Percentiles rank a stretch among this genome's conserved stretches.
phyloP scores from a whole-genome alignment of 1,140 invertebrate genomes.

The Cryptotermes secundus region DNA sequence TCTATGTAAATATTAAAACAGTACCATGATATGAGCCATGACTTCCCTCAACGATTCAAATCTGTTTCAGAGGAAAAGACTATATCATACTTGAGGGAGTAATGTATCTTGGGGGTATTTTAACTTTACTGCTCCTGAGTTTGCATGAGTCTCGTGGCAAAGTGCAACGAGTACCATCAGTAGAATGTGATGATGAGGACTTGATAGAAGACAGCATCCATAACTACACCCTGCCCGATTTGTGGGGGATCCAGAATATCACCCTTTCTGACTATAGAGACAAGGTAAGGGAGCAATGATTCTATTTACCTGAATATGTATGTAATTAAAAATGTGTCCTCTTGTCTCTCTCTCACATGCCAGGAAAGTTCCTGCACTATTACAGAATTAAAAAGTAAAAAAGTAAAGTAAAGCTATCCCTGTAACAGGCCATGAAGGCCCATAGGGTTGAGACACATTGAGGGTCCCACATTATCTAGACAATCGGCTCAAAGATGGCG shows the following conservation, averaged over 20 bases:
- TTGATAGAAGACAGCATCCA: slow-evolving; percentile 37
- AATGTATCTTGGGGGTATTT: background rate
- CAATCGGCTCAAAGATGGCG: too few relatives aligned
- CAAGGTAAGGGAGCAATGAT: slow-evolving; percentile 37
- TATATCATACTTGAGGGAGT: slow-evolving; percentile 29
- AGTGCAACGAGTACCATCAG: slow-evolving; percentile 36
- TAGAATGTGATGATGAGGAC: slow-evolving; percentile 29
- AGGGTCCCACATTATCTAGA: too few relatives aligned
- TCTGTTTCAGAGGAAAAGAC: slow-evolving; percentile 50
- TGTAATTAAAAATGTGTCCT: background rate
- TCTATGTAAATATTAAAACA: too few relatives aligned
- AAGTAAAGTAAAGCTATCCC: too few relatives aligned
- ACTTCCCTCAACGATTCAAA: too few relatives aligned
- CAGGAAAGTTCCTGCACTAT: background rate
- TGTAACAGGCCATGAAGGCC: too few relatives aligned
- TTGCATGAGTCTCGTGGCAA: slow-evolving; percentile 28
- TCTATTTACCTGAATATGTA: background rate
- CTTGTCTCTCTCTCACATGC: background rate
- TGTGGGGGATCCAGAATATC: slow-evolving; percentile 39
- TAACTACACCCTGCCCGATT: slow-evolving; percentile 37
- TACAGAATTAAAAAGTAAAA: background rate
- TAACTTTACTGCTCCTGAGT: slow-evolving; percentile 25
- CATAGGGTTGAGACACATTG: too few relatives aligned
- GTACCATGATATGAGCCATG: too few relatives aligned
- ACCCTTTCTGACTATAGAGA: slow-evolving; percentile 39